A percentile compares a stretch with the other conserved stretches of the same genome.
Conservation (phyloP, 1,140 invertebrate genomes). For the Penaeus indicus region DNA sequence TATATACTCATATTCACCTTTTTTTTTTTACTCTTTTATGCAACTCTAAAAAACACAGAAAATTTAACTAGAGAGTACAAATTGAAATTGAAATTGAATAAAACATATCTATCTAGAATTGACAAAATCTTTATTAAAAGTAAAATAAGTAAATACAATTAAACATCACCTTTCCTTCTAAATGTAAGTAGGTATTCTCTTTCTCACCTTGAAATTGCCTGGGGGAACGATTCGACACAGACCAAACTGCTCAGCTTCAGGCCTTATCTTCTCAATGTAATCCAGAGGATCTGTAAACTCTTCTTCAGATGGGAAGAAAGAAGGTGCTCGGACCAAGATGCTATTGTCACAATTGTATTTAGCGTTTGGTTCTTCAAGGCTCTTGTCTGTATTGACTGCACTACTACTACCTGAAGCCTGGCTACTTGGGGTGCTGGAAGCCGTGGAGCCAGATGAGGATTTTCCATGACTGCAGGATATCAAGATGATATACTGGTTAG, state of each 20-base stretch:
- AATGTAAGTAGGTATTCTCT: not conserved
- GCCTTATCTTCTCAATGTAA: slow-evolving; percentile 88
- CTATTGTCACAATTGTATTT: slow-evolving; percentile 60
- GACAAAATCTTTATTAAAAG: not conserved
- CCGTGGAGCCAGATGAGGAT: slow-evolving; percentile 1
- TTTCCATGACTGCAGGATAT: slow-evolving; percentile 21
- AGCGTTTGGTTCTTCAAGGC: slow-evolving; percentile 43
- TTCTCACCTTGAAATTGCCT: slow-evolving; percentile 80
- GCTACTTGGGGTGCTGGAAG: slow-evolving; percentile 20
- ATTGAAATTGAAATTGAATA: no score
- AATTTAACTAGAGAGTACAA: no score
- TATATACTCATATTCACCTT: no score
- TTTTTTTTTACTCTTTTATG: no score
- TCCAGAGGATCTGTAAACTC: slow-evolving; percentile 92
- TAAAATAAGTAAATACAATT: not conserved
- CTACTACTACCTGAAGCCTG: slow-evolving; percentile 19
- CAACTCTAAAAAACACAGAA: no score
- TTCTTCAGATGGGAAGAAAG: slow-evolving; percentile 85
- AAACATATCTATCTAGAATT: no score
- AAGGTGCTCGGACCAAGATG: slow-evolving; percentile 83
- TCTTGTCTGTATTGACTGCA: slow-evolving; percentile 43
- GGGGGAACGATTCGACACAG: slow-evolving; percentile 93
- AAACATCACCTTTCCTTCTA: not conserved
- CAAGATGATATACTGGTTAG: not conserved
- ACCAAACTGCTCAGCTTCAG: slow-evolving; percentile 85